Evolutionary conservation across 1,140 invertebrate genomes (phyloP).

Genomic region (Arctopsyche grandis): DNA sequence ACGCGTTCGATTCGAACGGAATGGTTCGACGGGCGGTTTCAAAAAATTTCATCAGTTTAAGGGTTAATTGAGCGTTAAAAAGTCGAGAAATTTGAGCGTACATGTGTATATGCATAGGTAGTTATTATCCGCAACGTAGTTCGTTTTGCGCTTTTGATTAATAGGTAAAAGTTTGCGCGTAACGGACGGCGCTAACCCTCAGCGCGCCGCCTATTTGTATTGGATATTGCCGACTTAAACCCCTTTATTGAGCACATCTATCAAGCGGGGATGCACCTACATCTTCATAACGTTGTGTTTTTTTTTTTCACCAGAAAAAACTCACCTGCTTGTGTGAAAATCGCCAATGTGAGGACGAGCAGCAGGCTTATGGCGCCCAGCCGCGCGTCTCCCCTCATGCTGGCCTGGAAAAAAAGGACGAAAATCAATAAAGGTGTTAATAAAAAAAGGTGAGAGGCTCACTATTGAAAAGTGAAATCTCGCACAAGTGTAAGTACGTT

Average conservation of each 20-base stretch:
- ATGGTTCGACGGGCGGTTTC: no score
- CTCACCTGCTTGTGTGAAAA: constrained; percentile 49
- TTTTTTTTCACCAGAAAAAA: not conserved
- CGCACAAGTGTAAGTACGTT: no score
- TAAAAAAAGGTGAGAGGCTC: not conserved
- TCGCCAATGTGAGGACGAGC: constrained; percentile 43
- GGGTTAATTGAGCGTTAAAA: not conserved
- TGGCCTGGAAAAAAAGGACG: constrained; percentile 41
- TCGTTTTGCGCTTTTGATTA: not conserved
- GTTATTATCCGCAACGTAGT: not conserved
- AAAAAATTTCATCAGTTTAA: not conserved
- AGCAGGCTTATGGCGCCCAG: constrained; percentile 41
- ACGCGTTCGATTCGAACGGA: no score
- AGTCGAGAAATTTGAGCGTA: not conserved
- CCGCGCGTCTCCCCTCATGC: constrained; percentile 51
- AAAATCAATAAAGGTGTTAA: not conserved
- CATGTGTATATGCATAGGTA: not conserved
- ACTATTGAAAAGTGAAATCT: no score
- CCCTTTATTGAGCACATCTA: constrained; percentile 7
- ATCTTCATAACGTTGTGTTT: no score
- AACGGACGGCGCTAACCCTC: not conserved
- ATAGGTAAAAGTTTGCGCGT: constrained; percentile 13
- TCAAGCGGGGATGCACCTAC: not conserved
- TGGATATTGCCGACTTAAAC: not conserved
- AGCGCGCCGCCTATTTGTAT: constrained; percentile 8